Base-by-base conservation (phyloP, 2,113 vertebrate species). In the Sterrhoptilus dennistouni region DNA sequence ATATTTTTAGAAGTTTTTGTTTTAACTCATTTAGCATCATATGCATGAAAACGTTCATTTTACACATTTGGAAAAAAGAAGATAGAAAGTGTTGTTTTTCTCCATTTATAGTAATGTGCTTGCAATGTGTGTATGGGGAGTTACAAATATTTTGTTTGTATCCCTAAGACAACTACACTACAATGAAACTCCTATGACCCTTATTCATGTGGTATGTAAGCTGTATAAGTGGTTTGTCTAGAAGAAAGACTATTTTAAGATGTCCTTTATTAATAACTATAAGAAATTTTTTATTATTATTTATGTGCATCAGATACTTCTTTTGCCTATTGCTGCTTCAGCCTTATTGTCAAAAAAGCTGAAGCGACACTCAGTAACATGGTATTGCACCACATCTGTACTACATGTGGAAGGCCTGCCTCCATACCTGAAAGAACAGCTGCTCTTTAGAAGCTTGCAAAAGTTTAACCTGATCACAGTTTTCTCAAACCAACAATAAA, bases 341-440 rank as follows among this genome's bases (percentile, higher is more conserved):
- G n/a, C 2, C 91, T 47, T 89, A 65, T 18, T 84, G 61, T n/a
- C n/a, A n/a, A n/a, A n/a, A n/a, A n/a, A n/a, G n/a, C 36, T 6
- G 15, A 18, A 76, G 59, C 57, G 72, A 45, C 12, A 18, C 27
- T 87, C 0, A 0, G 5, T 44, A 45, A 20, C 23, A 1, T 17
- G 44, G 15, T 52, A 12, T 42, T 76, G 33, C 45, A 49, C 5
- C 2, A 38, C 38, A 38, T 38, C 38, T 21, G 33, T 42, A 35
- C 29, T 60, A 14, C 11, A 2, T 57, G 2, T 27, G 54, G 78
- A 69, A 52, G 60, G 15, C 28, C 5, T 44, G 11, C 6, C 40
- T 81, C 50, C 27, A 9, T 42, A 35, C 33, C 5, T 4, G 2
- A 23, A 36, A 65, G 54, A 74, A 38, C 5, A 36, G 14, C 25